Evolutionary conservation across 2,888 invertebrate species (phyloP).

Genomic region (Drosophila demipolita): DNA sequence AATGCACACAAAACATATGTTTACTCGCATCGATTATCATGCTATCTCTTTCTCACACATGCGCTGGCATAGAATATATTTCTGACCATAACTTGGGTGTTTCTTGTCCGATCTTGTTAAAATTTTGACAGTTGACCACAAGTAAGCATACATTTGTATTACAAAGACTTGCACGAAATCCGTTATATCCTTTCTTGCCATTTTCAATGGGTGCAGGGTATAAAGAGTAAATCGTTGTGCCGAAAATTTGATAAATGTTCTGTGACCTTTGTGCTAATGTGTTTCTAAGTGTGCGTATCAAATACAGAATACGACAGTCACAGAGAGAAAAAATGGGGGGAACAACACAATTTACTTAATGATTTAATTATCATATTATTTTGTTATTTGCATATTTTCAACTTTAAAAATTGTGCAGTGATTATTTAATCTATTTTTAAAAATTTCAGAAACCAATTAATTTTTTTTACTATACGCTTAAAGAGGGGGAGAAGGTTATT

Average conservation of each 20-base stretch:
- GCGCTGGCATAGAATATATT: too few relatives aligned
- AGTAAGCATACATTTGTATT: too few relatives aligned
- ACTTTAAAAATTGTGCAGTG: not conserved
- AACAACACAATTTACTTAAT: not conserved
- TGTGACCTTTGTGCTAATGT: constrained; percentile 69
- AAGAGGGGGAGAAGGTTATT: not conserved
- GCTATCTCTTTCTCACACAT: too few relatives aligned
- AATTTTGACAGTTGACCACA: too few relatives aligned
- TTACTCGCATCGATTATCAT: too few relatives aligned
- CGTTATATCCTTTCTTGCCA: too few relatives aligned
- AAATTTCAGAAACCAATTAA: not conserved
- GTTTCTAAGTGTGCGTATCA: constrained; percentile 37
- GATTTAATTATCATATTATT: not conserved
- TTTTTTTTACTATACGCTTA: not conserved
- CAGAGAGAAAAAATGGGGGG: not conserved
- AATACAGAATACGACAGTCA: not conserved
- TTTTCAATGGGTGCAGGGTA: not conserved
- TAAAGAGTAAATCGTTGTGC: constrained; percentile 35
- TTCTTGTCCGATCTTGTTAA: too few relatives aligned
- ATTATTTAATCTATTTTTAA: not conserved
- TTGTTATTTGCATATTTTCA: not conserved
- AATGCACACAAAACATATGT: too few relatives aligned
- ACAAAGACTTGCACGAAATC: too few relatives aligned
- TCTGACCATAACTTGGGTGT: too few relatives aligned
- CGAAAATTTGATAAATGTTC: constrained; percentile 65